Evolutionary conservation across 1,140 invertebrate genomes (phyloP), one percentile per base, ranked within the genome.

Genomic region (Tenebrio molitor): DNA sequence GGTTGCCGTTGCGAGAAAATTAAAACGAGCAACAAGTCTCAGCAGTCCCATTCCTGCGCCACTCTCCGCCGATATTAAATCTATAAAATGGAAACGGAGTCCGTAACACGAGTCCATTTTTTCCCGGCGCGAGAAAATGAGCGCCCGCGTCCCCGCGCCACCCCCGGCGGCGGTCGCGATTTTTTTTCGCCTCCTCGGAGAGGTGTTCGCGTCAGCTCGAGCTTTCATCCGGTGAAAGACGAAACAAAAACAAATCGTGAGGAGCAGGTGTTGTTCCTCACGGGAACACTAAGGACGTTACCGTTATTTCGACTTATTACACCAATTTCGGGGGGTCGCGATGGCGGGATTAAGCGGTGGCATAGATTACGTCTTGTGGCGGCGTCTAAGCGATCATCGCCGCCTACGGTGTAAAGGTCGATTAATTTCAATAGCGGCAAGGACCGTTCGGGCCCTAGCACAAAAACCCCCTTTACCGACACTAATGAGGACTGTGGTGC

Each of bases 241-340:
- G 23, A 14, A 21, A 21, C 44, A 17, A 50, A 21, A n/a, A 50
- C 16, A 21, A 50, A 50, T 50, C 23, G 44, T 8, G n/a, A 17
- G 44, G 1, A 17, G 44, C 44, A 50, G 44, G 44, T 50, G 44
- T 16, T 21, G 44, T 50, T 50, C 44, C 23, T 50, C 8, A 50
- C 44, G 44, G 16, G 19, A 50, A 50, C n/a, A 50, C 23, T 50
- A 50, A 50, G 44, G 19, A 50, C 44, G 23, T 50, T 21, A 50
- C 6, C 44, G 44, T 50, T 50, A 50, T 50, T 50, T 50, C 44
- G 44, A 50, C 44, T 17, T 50, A 50, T 50, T 50, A 50, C 15
- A 50, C 19, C 44, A 50, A 50, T 50, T 50, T 50, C n/a, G 44
- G 44, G 16, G 44, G 16, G 23, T 50, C 17, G 44, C 23, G 23